Conservation (phyloP, 1,140 invertebrate genomes). For the Pseudomyrmex sp. region DNA sequence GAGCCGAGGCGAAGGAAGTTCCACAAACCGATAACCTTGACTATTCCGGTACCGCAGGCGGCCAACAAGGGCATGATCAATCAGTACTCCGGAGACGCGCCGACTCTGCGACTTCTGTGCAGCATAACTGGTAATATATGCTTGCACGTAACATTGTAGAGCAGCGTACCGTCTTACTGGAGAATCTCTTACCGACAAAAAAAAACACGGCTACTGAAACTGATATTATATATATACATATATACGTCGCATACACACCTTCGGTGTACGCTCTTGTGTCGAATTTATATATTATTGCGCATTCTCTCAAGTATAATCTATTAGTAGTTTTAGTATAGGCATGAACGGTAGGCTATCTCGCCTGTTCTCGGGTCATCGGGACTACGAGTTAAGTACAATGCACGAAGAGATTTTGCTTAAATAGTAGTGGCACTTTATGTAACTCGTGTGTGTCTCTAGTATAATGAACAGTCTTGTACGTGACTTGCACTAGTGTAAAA, state of each 20-base stretch:
- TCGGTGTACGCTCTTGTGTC: slow-evolving; percentile 48
- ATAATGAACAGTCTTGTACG: slow-evolving; percentile 19
- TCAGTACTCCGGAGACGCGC: slow-evolving; percentile 92
- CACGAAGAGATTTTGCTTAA: slow-evolving; percentile 39
- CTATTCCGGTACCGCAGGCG: slow-evolving; percentile 96
- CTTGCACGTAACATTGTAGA: slow-evolving; percentile 81
- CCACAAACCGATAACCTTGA: slow-evolving; percentile 98
- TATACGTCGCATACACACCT: slow-evolving; percentile 53
- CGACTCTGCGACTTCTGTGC: slow-evolving; percentile 94
- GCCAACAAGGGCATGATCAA: slow-evolving; percentile 95
- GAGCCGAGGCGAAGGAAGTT: slow-evolving; percentile 98
- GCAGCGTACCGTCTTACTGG: slow-evolving; percentile 80
- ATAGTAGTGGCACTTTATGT: slow-evolving; percentile 47
- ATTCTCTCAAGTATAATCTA: slow-evolving; percentile 54
- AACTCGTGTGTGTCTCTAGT: slow-evolving; percentile 47
- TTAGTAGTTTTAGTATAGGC: slow-evolving; percentile 68
- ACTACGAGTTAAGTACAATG: slow-evolving; percentile 32
- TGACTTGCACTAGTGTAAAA: slow-evolving; percentile 39
- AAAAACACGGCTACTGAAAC: slow-evolving; percentile 42
- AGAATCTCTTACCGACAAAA: slow-evolving; percentile 80
- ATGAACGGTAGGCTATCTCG: slow-evolving; percentile 69
- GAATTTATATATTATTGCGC: slow-evolving; percentile 53
- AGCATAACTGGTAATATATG: slow-evolving; percentile 94
- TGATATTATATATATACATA: slow-evolving; percentile 56
- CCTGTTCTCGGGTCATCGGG: slow-evolving; percentile 72